Evolutionary conservation across 2,113 vertebrate species (phyloP).

Genomic region (Pelecanoides urinatrix): DNA sequence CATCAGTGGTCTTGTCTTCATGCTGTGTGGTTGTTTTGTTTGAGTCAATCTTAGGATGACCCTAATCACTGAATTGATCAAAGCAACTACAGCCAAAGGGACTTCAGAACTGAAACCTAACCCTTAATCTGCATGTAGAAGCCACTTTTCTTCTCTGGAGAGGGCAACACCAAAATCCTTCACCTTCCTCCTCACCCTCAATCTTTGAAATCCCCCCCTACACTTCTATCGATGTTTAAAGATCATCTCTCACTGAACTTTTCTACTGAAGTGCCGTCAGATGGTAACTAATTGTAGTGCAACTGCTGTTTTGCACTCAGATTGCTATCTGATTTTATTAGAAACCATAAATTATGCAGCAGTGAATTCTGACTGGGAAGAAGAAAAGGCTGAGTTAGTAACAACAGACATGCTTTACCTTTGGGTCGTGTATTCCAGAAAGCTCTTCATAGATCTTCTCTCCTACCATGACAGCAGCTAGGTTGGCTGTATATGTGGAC

Average conservation of each 20-base stretch:
- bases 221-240: background rate
- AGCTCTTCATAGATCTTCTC: constrained; percentile 89
- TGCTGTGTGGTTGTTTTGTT: background rate
- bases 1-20: background rate
- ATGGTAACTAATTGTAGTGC: background rate
- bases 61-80: background rate
- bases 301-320: background rate
- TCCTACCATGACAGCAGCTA: constrained; percentile 89
- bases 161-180: background rate
- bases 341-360: background rate
- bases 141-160: background rate
- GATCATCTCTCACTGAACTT: background rate
- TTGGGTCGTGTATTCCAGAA: constrained; percentile 88
- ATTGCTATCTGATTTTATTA: background rate
- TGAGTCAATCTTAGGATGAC: background rate
- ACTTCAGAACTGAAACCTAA: background rate
- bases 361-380: background rate
- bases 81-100: background rate
- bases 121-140: background rate
- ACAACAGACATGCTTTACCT: constrained; percentile 72
- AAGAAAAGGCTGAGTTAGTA: constrained; percentile 17
- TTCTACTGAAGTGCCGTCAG: background rate
- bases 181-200: background rate
- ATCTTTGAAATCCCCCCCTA: background rate
- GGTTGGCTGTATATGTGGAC: constrained; percentile 84